Evolutionary conservation across 2,888 invertebrate genomes (phyloP).

Genomic region (Synanthedon myopaeformis): DNA sequence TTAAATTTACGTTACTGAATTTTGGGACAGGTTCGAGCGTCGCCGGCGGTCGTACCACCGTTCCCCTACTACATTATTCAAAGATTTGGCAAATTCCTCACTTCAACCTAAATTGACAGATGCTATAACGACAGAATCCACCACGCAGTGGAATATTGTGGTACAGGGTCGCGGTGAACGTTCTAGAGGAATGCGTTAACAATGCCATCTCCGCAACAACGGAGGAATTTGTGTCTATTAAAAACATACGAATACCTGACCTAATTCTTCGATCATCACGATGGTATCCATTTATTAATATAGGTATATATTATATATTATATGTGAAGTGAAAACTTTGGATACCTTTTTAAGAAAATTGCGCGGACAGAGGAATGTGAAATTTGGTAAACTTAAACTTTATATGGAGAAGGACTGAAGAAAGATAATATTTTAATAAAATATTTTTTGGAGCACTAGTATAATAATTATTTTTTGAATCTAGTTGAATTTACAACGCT

Average conservation of each 20-base stretch:
- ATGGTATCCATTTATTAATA: too few species aligned
- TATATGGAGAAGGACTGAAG: too few species aligned
- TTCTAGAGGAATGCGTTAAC: slow-evolving; percentile 12
- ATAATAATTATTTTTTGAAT: too few species aligned
- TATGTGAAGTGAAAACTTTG: too few species aligned
- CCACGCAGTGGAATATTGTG: slow-evolving; percentile 2
- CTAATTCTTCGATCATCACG: slow-evolving; percentile 1
- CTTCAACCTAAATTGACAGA: not conserved
- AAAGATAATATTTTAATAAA: too few species aligned
- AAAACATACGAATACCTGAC: slow-evolving; percentile 32
- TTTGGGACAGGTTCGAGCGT: slow-evolving; percentile 14
- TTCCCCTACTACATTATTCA: not conserved
- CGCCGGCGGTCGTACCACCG: not conserved
- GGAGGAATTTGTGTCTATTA: slow-evolving; percentile 33
- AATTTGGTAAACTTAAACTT: too few species aligned
- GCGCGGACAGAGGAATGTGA: too few species aligned
- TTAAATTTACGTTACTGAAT: slow-evolving; percentile 50
- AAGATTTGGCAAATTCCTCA: not conserved
- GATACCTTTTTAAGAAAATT: too few species aligned
- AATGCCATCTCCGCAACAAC: slow-evolving; percentile 17
- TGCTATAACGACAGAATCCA: slow-evolving; percentile 7
- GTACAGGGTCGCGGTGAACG: slow-evolving; percentile 4
- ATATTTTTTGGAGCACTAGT: too few species aligned
- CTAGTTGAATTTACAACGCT: too few species aligned
- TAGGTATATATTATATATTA: too few species aligned